Evolutionary conservation across 2,888 invertebrate species (phyloP).

Genomic region (Pseudococcus longispinus): DNA sequence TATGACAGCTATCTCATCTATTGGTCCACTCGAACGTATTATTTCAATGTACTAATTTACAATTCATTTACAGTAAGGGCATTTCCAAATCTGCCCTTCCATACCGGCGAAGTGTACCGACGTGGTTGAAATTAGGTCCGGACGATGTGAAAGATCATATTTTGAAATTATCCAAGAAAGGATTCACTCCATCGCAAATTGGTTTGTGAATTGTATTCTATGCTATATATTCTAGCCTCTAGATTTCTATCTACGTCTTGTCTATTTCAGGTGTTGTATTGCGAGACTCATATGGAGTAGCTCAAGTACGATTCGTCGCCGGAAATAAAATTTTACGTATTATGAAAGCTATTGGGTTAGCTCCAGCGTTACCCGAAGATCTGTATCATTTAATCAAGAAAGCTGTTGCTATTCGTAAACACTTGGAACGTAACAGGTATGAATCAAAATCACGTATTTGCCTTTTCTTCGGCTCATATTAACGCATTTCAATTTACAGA

Average conservation of each 20-base stretch:
- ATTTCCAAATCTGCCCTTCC: conserved; percentile 99
- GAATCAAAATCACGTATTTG: background rate
- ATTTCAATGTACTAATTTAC: no score
- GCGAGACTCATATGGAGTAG: conserved; percentile 98
- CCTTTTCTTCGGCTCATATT: background rate
- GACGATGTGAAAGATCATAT: conserved; percentile 99
- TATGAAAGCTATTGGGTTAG: conserved; percentile 96
- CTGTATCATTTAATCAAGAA: conserved; percentile 98
- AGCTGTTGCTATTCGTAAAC: conserved; percentile 98
- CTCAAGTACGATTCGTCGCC: conserved; percentile 97
- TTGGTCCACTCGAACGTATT: no score
- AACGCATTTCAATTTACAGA: conserved; percentile 63
- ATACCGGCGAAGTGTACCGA: conserved; percentile 97
- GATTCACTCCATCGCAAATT: conserved; percentile 98
- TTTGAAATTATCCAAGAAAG: conserved; percentile 96
- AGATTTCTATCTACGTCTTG: background rate
- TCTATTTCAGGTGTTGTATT: conserved; percentile 87
- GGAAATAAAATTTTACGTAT: conserved; percentile 99
- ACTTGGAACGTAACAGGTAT: conserved; percentile 91
- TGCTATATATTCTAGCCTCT: background rate
- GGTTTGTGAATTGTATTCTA: conserved; percentile 68
- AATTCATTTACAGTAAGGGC: conserved; percentile 83
- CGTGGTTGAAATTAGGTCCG: conserved; percentile 95
- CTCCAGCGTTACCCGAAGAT: conserved; percentile 98
- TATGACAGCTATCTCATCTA: no score